Base-by-base conservation (phyloP, 1,140 invertebrate genomes). In the Pogonomyrmex barbatus region DNA sequence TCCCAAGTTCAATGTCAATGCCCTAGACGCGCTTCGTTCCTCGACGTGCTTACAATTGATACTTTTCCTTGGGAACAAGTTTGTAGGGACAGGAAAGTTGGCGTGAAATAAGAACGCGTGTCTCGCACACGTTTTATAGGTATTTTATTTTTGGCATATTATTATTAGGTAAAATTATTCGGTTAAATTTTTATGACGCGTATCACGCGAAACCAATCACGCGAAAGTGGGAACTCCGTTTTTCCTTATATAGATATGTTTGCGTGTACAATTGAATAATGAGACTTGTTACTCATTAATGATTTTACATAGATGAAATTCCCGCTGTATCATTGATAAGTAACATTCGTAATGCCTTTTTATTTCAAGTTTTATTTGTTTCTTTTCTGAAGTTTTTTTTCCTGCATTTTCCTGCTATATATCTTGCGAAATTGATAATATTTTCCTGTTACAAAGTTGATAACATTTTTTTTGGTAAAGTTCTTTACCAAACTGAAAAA, bases 1-100 rank as follows among this genome's bases (percentile, higher is more conserved):
- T 71, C 10, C 6, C 65, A 82, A 70, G 78, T 82, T 82, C 65
- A 82, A 82, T 71, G 78, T 82, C 78, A 82, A 82, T 82, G 78
- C 14, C 65, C 78, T 79, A 52, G 6, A 10, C 45, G 24, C 77
- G 39, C 78, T 14, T 24, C 30, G n/a, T 50, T 81, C 50, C 24
- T 81, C 62, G 62, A 68, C n/a, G 33, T 3, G 42, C 10, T 70
- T 81, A 58, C 52, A 71, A 81, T 81, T 47, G 52, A 71, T 71
- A 56, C 30, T 71, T 81, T 78, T 58, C 24, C 52, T 58, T 45
- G 50, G 6, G 39, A 82, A 82, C 78, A 50, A 82, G 78, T 82
- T 82, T 71, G 5, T 63, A 50, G 10, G n/a, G 58, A 50, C 39
- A 30, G 56, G 24, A 24, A 76, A 3, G 12, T 33, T 30, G 30